These are phyloP conservation scores for Cololabis saira DNA, from an alignment of 2,113 vertebrate genomes.

Conservation along the genomic window DNA sequence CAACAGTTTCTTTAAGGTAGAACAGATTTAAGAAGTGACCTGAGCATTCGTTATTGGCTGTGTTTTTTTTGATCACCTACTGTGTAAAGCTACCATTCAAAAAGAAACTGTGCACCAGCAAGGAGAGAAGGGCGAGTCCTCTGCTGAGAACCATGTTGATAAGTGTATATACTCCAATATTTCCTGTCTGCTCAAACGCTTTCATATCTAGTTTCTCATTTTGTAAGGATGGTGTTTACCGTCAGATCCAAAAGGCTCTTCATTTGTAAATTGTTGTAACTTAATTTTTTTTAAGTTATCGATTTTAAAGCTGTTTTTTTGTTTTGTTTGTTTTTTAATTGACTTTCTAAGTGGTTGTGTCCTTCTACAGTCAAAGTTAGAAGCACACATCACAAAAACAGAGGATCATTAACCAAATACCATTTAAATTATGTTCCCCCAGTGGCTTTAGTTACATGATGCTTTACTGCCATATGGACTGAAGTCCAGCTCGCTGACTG, in stretches of 20 bases:
- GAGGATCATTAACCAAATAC: slow-evolving; percentile 44
- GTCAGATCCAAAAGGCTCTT: slow-evolving; percentile 38
- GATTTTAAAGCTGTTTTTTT: slow-evolving; percentile 25
- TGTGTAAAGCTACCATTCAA: slow-evolving; percentile 12
- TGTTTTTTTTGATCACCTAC: slow-evolving; percentile 17
- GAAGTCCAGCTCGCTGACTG: slow-evolving; percentile 21
- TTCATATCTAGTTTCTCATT: slow-evolving; percentile 30
- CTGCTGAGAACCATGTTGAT: slow-evolving; percentile 17
- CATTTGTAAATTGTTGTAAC: slow-evolving; percentile 68
- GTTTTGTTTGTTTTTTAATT: slow-evolving; percentile 7
- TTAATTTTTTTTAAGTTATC: slow-evolving; percentile 57
- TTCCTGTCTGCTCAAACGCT: slow-evolving; percentile 26
- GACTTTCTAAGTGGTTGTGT: slow-evolving; percentile 28
- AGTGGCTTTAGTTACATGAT: slow-evolving; percentile 24
- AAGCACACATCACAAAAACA: slow-evolving; percentile 14
- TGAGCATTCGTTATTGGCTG: slow-evolving; percentile 11
- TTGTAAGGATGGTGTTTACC: slow-evolving; percentile 45
- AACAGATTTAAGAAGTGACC: slow-evolving; percentile 23
- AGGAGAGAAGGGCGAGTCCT: slow-evolving; percentile 16
- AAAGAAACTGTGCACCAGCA: slow-evolving; percentile 14
- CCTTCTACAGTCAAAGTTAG: slow-evolving; percentile 38
- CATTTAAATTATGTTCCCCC: slow-evolving; percentile 8
- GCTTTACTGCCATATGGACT: slow-evolving; percentile 21
- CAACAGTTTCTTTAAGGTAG: slow-evolving; percentile 3
- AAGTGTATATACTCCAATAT: slow-evolving; percentile 47